These are phyloP conservation scores for Lamprologus ornatipinnis DNA, from an alignment of 2,113 vertebrate genomes.

Conservation along the genomic window DNA sequence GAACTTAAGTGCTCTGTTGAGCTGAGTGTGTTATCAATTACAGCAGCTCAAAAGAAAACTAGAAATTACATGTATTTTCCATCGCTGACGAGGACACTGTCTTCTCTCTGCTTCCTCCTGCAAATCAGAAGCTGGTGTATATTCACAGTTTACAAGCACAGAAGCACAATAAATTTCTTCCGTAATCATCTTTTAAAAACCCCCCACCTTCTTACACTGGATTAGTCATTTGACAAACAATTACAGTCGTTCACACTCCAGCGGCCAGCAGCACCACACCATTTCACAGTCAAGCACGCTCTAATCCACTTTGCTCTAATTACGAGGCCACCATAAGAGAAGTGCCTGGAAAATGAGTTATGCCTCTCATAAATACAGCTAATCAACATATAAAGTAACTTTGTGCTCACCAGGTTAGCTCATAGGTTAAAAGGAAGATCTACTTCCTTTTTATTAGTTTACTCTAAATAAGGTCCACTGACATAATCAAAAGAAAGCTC, in stretches of 20 bases:
- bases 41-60: neutral
- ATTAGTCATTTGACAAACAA: neutral
- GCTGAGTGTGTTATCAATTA: neutral
- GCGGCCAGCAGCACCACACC: neutral
- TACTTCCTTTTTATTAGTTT: neutral
- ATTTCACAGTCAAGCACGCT: constrained; percentile 11
- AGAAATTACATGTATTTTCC: neutral
- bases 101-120: neutral
- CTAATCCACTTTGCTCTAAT: constrained; percentile 21
- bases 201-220: neutral
- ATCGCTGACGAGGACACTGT: neutral
- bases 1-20: neutral
- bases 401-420: neutral
- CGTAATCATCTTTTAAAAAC: constrained; percentile 1
- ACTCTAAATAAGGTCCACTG: neutral
- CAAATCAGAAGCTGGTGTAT: neutral
- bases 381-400: neutral
- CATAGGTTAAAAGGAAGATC: neutral
- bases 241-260: neutral
- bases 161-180: neutral
- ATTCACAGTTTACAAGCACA: neutral
- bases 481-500: neutral
- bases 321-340: neutral
- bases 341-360: neutral
- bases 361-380: neutral